Evolutionary conservation across 2,113 vertebrate species (phyloP).

Genomic region (Microcebus lehilahytsara): DNA sequence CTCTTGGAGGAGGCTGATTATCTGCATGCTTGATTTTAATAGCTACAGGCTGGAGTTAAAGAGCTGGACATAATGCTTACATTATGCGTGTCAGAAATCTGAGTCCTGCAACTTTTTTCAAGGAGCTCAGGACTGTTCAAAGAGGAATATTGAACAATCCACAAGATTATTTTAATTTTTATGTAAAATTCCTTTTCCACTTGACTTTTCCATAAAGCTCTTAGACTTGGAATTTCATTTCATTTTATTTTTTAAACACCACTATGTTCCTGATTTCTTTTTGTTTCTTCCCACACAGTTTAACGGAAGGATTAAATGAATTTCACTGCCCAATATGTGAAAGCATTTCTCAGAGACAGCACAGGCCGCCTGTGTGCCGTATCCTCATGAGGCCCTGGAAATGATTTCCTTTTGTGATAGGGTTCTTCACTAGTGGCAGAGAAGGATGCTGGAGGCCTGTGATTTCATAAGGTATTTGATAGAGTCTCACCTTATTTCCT

Average conservation of each 20-base stretch:
- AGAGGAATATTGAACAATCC: background rate
- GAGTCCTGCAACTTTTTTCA: background rate
- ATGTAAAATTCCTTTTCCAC: background rate
- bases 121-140: background rate
- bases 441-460: background rate
- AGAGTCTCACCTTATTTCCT: conserved; percentile 1
- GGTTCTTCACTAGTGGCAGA: background rate
- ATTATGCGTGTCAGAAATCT: background rate
- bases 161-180: background rate
- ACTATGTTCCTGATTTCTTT: background rate
- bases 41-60: background rate
- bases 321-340: background rate
- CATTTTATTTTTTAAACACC: background rate
- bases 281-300: background rate
- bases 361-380: background rate
- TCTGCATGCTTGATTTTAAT: background rate
- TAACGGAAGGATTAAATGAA: conserved; percentile 23
- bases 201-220: background rate
- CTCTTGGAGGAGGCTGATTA: background rate
- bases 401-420: background rate
- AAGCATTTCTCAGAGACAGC: background rate
- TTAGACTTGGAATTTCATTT: background rate
- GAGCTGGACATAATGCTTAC: background rate
- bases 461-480: background rate
- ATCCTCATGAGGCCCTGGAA: background rate